Evolutionary conservation across 2,797 vertebrate genomes (phyloP), one percentile per base, ranked within the genome.

Genomic region (Aselliscus stoliczkanus): DNA sequence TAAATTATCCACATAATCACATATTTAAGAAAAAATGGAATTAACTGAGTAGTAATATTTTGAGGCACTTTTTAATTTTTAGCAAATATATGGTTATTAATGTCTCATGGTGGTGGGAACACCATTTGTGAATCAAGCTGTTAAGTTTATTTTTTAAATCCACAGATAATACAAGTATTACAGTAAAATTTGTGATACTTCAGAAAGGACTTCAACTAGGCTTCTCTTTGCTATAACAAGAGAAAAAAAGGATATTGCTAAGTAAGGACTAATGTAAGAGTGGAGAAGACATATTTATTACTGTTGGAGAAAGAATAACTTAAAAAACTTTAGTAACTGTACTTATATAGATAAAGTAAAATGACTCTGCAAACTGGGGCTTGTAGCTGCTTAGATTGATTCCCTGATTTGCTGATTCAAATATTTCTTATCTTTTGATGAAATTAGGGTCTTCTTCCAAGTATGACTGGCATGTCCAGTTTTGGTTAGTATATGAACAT

Each of bases 101-200:
- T 79, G 34, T 9, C 5, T 21, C 17, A 17, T n/a, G 21, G 64
- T 44, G 14, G 50, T 77, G 29, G 21, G 21, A 42, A 34, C 58
- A 70, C 2, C 31, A 83, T 29, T 62, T 52, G 80, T 1, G 79
- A 69, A 81, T 47, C 25, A 82, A 90, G 37, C n/a, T 88, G 13
- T 60, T 93, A 79, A 27, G 4, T 88, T 93, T 90, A 70, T 90
- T 95, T 95, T 81, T 70, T 52, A 82, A 92, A 76, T 62, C 5
- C 25, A 69, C 27, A 92, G 58, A 37, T 72, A 88, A 79, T 67
- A 83, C 70, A 72, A 47, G 27, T 50, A 90, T 76, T 76, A 2
- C 65, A 47, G 58, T 93, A 84, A 87, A 96, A 87, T 77, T 25
- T 81, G 56, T 64, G n/a, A 62, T 81, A 58, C 79, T 83, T 93